These are phyloP conservation scores for Myodes glareolus DNA, from an alignment of 2,113 vertebrate species.

Conservation along the genomic window DNA sequence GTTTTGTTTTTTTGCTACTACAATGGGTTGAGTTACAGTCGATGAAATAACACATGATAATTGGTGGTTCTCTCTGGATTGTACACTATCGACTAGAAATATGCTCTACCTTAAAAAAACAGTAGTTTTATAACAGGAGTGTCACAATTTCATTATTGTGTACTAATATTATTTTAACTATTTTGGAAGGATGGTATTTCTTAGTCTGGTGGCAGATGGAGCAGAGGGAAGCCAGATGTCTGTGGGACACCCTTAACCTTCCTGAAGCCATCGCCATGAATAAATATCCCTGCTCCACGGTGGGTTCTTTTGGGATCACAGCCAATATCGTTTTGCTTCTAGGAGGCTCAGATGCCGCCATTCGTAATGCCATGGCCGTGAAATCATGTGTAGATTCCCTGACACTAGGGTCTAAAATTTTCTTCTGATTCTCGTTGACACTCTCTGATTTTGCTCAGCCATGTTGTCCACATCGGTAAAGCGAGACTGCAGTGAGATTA, in stretches of 20 bases:
- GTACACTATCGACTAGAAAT: neutral
- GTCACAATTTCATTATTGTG: neutral
- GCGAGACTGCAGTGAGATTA: neutral
- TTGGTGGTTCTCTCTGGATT: neutral
- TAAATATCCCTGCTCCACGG: neutral
- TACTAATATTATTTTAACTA: constrained; percentile 8
- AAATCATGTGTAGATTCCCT: neutral
- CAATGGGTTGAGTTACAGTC: neutral
- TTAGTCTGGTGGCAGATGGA: neutral
- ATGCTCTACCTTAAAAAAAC: neutral
- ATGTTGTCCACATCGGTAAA: neutral
- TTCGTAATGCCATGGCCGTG: neutral
- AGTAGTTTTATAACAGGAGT: neutral
- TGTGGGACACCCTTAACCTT: neutral
- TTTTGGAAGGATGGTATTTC: neutral
- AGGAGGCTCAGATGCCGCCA: neutral
- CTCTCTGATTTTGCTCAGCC: neutral
- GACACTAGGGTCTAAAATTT: neutral
- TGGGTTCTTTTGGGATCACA: constrained; percentile 13
- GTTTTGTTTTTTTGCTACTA: neutral
- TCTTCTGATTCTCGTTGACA: neutral
- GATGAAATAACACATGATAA: neutral
- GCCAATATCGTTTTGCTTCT: neutral
- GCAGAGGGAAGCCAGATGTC: neutral
- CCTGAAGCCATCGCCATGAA: neutral